phyloP scores from a whole-genome alignment of 1,140 invertebrate species.

The Heterodera schachtii region DNA sequence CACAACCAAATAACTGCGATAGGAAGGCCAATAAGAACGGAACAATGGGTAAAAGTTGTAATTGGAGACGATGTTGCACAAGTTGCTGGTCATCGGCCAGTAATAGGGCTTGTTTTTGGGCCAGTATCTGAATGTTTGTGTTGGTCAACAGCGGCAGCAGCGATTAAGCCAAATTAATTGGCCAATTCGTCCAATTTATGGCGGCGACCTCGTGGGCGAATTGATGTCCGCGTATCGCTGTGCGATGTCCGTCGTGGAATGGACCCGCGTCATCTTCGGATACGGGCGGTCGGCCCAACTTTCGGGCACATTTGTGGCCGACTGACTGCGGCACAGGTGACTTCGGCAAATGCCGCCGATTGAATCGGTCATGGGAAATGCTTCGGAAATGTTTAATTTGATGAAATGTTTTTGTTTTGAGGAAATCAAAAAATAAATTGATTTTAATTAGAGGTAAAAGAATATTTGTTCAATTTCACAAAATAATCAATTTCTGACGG shows the following conservation, averaged over 20 bases:
- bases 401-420: too few relatives aligned
- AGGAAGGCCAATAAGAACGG: slow-evolving; percentile 26
- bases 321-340: slow-evolving; percentile 21
- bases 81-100: slow-evolving; percentile 29
- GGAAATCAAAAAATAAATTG: neutral
- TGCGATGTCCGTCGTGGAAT: slow-evolving; percentile 21
- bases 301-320: slow-evolving; percentile 15
- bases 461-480: too few relatives aligned
- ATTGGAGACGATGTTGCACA: slow-evolving; percentile 29
- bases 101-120: slow-evolving; percentile 27
- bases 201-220: slow-evolving; percentile 13
- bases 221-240: slow-evolving; percentile 23
- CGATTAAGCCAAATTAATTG: neutral
- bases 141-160: neutral
- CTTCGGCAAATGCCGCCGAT: neutral
- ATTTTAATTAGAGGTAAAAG: too few relatives aligned
- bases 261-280: slow-evolving; percentile 11
- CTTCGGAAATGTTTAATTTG: too few relatives aligned
- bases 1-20: slow-evolving; percentile 21
- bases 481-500: too few relatives aligned
- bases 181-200: neutral
- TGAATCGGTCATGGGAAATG: neutral
- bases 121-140: neutral
- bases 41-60: slow-evolving; percentile 27
- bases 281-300: slow-evolving; percentile 22